These are phyloP conservation scores for Harpalus rufipes DNA, from an alignment of 2,888 invertebrate species.

Conservation along the genomic window DNA sequence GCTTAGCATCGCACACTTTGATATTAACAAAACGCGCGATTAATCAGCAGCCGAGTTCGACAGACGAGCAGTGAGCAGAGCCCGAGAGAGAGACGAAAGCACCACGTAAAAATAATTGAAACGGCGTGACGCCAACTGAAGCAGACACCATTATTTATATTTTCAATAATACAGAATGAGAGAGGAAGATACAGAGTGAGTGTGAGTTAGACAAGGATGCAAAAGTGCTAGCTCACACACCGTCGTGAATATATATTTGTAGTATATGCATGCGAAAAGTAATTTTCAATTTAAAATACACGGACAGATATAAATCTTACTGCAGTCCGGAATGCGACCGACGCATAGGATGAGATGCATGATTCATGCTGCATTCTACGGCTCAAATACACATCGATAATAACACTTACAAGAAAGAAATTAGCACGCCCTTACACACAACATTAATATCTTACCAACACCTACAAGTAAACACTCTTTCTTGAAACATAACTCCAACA, in stretches of 20 bases:
- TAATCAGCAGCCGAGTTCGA: conserved; percentile 56
- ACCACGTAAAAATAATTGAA: conserved; percentile 65
- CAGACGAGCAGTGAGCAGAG: conserved; percentile 7
- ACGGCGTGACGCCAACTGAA: conserved; percentile 63
- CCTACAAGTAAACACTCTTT: too few species aligned
- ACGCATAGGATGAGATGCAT: neutral
- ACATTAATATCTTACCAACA: too few species aligned
- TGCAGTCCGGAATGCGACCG: conserved; percentile 37
- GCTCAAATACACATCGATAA: neutral
- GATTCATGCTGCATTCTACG: neutral
- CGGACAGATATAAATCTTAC: conserved; percentile 71
- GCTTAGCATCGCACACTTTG: conserved; percentile 30
- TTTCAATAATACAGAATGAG: conserved; percentile 64
- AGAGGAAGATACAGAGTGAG: neutral
- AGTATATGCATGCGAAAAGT: conserved; percentile 70
- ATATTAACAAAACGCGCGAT: conserved; percentile 64
- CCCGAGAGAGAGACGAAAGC: conserved; percentile 40
- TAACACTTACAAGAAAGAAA: neutral
- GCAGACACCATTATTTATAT: conserved; percentile 65
- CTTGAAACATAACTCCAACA: too few species aligned
- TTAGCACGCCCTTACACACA: neutral
- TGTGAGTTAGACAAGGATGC: conserved; percentile 20
- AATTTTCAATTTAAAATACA: conserved; percentile 72
- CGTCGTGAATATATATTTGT: conserved; percentile 70
- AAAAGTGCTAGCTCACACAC: conserved; percentile 46